Percentiles rank a stretch among this genome's conserved stretches.
phyloP scores from a whole-genome alignment of 2,888 invertebrate genomes.

The Stenoptilia bipunctidactyla region DNA sequence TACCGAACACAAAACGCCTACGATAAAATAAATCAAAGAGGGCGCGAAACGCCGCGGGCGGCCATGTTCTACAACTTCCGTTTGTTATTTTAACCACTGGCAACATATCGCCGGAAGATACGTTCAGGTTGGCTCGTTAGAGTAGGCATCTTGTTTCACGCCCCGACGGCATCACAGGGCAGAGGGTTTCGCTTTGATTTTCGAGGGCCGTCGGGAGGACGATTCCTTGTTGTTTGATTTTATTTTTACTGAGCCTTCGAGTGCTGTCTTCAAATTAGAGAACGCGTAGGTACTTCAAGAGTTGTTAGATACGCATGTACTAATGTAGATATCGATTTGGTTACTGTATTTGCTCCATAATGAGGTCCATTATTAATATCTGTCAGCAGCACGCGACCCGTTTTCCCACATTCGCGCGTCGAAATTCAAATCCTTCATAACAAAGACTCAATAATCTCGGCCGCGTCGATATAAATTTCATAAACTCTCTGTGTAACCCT shows the following conservation, averaged over 20 bases:
- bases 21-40: conserved; percentile 20
- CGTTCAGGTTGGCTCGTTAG: conserved; percentile 44
- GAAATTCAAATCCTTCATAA: conserved; percentile 54
- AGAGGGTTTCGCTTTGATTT: conserved; percentile 45
- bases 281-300: conserved; percentile 11
- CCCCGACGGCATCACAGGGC: conserved; percentile 31
- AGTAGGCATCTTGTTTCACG: conserved; percentile 43
- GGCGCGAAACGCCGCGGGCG: conserved; percentile 20
- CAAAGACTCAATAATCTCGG: conserved; percentile 59
- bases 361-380: conserved; percentile 45
- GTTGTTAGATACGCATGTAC: conserved; percentile 4
- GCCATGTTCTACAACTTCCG: conserved; percentile 21
- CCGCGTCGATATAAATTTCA: conserved; percentile 65
- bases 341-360: conserved; percentile 4
- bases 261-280: conserved; percentile 48
- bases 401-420: conserved; percentile 40
- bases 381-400: conserved; percentile 51
- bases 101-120: conserved; percentile 31
- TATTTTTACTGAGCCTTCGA: conserved; percentile 24
- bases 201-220: conserved; percentile 26
- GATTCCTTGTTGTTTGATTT: conserved; percentile 33
- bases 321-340: background rate
- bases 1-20: conserved; percentile 26
- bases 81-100: conserved; percentile 31
- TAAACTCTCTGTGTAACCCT: conserved; percentile 53